Base-by-base conservation (phyloP, 2,888 invertebrate genomes). In the Gasteruption jaculator region DNA sequence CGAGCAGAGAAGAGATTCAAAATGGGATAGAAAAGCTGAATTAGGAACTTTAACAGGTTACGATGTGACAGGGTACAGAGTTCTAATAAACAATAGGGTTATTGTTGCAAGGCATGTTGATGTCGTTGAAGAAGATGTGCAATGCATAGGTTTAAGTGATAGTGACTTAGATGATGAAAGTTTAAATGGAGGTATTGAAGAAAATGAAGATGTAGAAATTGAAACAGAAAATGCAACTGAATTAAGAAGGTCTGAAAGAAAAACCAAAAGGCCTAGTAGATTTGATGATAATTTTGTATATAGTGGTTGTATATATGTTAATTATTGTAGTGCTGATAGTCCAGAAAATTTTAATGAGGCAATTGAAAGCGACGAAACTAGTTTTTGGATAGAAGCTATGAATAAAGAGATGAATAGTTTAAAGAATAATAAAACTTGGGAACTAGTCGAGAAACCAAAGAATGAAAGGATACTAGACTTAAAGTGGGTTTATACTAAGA, bases 351-450 rank as follows among this genome's bases (percentile, higher is more conserved):
- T 8, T 27, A 27, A 27, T 7, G 27, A 27, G 12, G 5, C 11
- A 8, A 8, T 27, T 8, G 7, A 27, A 27, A 27, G 27, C 12
- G n/a, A 27, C 12, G 27, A 27, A 7, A 11, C 6, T n/a, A n/a
- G 11, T n/a, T 5, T n/a, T 5, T 27, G 27, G 27, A 7, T 8
- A 27, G 27, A 27, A n/a, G 27, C 27, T n/a, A 27, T 27, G 27
- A n/a, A 27, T n/a, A 27, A n/a, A 27, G 27, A 27, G 12, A 27
- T 27, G 5, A 27, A n/a, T 27, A 8, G 27, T n/a, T 27, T 27
- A 32, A 14, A 7, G 11, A 27, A 27, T 11, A 47, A 44, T 42
- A 43, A 43, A 33, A 48, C 39, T n/a, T 40, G 35, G 25, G 3
- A 40, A 30, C 21, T 44, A 12, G 40, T 44, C 2, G 40, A 40